Base-by-base conservation (phyloP, 1,140 invertebrate genomes). In the Megathymus violae region DNA sequence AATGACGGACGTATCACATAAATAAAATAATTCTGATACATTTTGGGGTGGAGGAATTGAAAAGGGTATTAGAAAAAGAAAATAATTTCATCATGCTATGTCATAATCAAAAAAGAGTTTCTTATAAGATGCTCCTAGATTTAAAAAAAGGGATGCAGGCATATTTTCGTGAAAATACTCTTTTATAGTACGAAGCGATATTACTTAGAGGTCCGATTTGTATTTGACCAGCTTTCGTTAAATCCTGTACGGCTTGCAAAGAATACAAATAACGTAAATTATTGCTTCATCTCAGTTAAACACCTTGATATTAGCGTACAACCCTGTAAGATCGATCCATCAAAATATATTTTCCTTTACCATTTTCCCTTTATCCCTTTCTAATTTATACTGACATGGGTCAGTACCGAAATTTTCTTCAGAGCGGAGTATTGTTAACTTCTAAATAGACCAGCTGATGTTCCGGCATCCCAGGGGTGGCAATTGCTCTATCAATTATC, bases 351-450 rank as follows among this genome's bases (percentile, higher is more conserved):
- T 48, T 34, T 27, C 16, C 27, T 13, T 11, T 15, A 36, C 10
- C 31, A 51, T 51, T 34, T 36, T 36, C 34, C 47, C 47, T 36
- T 51, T 51, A 51, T 51, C 47, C 34, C 27, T 14, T 14, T 13
- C 31, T 51, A 51, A 51, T 51, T 36, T 51, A 38, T 36, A 51
- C 47, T 51, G 47, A 51, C 47, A 16, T 17, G 48, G 48, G 48
- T 36, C 48, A 36, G 31, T 36, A 36, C 27, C 48, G 9, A 51
- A 51, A 36, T 51, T 51, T 36, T 34, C 48, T 51, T 2, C 48
- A 16, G 15, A n/a, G 27, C 34, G 14, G 17, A 51, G 31, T 36
- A 51, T 51, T 34, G 48, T 51, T 36, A n/a, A 36, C 27, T 51
- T 38, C 17, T 51, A 51, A 51, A 51, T 51, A 34, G 15, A 9